A percentile compares a stretch with the other conserved stretches of the same genome.
These are phyloP conservation scores for Rhizoglyphus robini DNA, from an alignment of 1,140 invertebrate species.

Conservation along the genomic window DNA sequence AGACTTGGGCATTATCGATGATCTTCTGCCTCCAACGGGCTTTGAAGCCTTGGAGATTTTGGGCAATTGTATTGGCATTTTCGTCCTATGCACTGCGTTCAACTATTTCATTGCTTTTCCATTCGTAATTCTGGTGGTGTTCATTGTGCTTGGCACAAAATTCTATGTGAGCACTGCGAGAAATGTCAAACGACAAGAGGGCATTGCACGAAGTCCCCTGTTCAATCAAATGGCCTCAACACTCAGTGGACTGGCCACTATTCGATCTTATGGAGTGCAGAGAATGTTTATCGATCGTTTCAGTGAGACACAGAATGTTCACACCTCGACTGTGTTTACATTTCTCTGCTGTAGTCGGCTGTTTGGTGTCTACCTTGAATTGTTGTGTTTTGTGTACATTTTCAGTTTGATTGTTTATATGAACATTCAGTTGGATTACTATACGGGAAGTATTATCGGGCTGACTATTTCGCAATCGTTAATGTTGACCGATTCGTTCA, in stretches of 20 bases:
- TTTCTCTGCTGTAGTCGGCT: constrained; percentile 61
- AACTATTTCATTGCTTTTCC: constrained; percentile 32
- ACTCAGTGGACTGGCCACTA: constrained; percentile 39
- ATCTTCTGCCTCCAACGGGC: constrained; percentile 31
- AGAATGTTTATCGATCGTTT: constrained; percentile 50
- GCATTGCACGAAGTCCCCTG: too few relatives aligned
- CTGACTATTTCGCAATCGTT: too few relatives aligned
- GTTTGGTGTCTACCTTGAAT: constrained; percentile 66
- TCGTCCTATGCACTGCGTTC: constrained; percentile 1
- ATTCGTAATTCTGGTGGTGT: constrained; percentile 47
- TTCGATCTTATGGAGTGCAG: constrained; percentile 36
- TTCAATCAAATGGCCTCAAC: constrained; percentile 39
- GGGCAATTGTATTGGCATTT: constrained; percentile 9
- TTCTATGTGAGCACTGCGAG: constrained; percentile 68
- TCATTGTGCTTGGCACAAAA: constrained; percentile 56
- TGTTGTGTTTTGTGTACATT: constrained; percentile 55
- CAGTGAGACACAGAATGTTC: constrained; percentile 44
- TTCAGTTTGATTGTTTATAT: constrained; percentile 33
- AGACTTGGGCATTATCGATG: constrained; percentile 23
- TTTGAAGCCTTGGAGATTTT: constrained; percentile 52
- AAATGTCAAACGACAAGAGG: constrained; percentile 61
- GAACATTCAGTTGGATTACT: not conserved
- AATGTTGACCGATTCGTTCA: constrained; percentile 59
- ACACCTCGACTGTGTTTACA: constrained; percentile 55
- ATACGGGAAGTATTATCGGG: not conserved